Percentiles rank a stretch among this genome's conserved stretches.
Evolutionary conservation across 1,140 invertebrate species (phyloP).

Genomic region (Lineus longissimus): DNA sequence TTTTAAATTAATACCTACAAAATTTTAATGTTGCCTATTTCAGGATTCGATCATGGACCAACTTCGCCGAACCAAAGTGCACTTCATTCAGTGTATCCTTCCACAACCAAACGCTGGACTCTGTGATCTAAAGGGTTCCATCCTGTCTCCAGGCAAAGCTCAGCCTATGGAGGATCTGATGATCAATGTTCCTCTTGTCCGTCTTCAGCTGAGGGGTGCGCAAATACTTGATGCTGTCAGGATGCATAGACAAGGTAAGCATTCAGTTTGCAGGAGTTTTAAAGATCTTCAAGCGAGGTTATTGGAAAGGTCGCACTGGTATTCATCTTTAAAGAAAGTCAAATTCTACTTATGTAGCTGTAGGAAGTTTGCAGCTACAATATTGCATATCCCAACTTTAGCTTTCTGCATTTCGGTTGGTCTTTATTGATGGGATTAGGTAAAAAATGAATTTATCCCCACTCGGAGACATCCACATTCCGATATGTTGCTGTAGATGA

Average conservation of each 20-base stretch:
- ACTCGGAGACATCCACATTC: no score
- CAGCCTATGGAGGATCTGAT: conserved; percentile 60
- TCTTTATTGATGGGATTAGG: no score
- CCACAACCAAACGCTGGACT: conserved; percentile 72
- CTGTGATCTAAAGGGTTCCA: conserved; percentile 48
- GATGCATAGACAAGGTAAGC: conserved; percentile 76
- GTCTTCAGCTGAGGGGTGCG: conserved; percentile 82
- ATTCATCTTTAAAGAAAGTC: not conserved
- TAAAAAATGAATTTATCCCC: no score
- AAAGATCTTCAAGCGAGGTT: not conserved
- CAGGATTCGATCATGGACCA: conserved; percentile 86
- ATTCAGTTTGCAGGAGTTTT: not conserved
- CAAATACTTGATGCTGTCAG: conserved; percentile 85
- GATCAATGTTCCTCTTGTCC: conserved; percentile 80
- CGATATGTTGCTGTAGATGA: no score
- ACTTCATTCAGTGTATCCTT: conserved; percentile 85
- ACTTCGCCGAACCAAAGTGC: conserved; percentile 71
- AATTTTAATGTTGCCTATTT: conserved; percentile 22
- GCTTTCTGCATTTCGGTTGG: no score
- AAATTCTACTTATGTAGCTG: not conserved
- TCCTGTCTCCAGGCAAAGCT: conserved; percentile 20
- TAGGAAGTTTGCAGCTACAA: not conserved
- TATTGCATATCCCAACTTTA: no score
- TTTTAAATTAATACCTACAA: not conserved
- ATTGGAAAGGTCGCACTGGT: not conserved